Evolutionary conservation across 2,797 vertebrate species (phyloP), one percentile per base, ranked within the genome.

Genomic region (Liparis tanakae): DNA sequence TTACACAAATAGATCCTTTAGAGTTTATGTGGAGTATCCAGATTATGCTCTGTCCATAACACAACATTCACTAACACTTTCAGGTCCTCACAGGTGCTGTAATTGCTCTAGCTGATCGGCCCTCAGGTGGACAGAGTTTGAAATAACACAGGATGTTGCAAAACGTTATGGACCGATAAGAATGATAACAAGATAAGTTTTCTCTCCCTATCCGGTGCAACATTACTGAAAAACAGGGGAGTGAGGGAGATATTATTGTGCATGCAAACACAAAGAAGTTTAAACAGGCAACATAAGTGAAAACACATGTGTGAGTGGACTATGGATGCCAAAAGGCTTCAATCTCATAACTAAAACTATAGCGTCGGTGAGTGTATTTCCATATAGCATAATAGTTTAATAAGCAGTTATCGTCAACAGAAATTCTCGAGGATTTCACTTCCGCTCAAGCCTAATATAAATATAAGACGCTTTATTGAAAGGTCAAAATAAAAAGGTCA

Each of bases 1-100:
- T 72, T 67, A 85, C 77, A 83, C 73, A 88, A 91, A 90, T 85
- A 88, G 76, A 90, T 80, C 78, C 66, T 85, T 64, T 80, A 22
- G 51, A 25, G 51, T 85, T 72, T 89, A 83, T 86, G 85, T 86
- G 66, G 59, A 74, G 37, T 70, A 22, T 57, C 82, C 48, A 74
- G 71, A 78, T 76, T 67, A 5, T 72, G 51, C 76, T 76, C 75
- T 77, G 63, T 37, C 84, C 76, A 59, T 22, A 78, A 39, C 36
- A 50, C 25, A 65, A 48, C 20, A 64, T 66, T 33, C 13, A 72
- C 41, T 68, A 33, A 25, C 13, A 37, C 44, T 58, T 57, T 12
- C 15, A 10, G 14, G 39, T 30, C 25, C 37, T 3, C 20, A 66
- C 20, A 33, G 36, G 17, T 53, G 34, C 41, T 48, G 67, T 13